Base-by-base conservation (phyloP, 2,113 vertebrate species). In the Enhydra lutris region DNA sequence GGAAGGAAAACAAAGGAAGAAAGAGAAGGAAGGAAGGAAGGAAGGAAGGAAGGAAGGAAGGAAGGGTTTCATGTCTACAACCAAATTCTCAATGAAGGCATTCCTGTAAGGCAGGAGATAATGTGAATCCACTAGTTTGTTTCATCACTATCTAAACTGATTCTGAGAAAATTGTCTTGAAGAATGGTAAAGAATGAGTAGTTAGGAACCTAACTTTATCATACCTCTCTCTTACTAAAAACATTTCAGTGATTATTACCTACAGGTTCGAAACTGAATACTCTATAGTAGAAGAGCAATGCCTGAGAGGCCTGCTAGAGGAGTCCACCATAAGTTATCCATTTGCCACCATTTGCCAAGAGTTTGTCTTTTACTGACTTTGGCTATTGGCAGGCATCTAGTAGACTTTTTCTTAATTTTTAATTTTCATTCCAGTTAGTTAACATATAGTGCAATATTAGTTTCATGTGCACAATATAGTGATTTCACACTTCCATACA, bases 131-230 rank as follows among this genome's bases (percentile, higher is more conserved):
- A 57, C 73, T 65, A 8, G 15, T 76, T 95, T 91, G 55, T 84
- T 85, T 91, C 89, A 89, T 89, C 87, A 95, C 76, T 55, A 69
- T 63, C 31, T 47, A 71, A 90, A 94, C 52, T 88, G 81, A 94
- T 94, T 90, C 69, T 74, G 45, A 94, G 90, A 97, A 98, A 86
- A 94, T 10, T 94, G 63, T 52, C 50, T 50, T 45, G 36, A 96
- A 88, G 81, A 97, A 95, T 65, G 24, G 18, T 94, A 86, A 94
- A 92, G 63, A 89, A 93, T 59, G 83, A 91, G 65, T 79, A 95
- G 71, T 71, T 73, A 94, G 83, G 31, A 23, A 90, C 50, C 34
- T 55, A 20, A 10, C 95, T 94, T 96, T 84, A 96, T 76, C 23
- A 73, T n/a, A 81, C 45, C 17, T 83, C 76, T 94, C 24, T 93